These are phyloP conservation scores for Chaetodon trifasciatus DNA, from an alignment of 2,797 vertebrate genomes.

Conservation along the genomic window DNA sequence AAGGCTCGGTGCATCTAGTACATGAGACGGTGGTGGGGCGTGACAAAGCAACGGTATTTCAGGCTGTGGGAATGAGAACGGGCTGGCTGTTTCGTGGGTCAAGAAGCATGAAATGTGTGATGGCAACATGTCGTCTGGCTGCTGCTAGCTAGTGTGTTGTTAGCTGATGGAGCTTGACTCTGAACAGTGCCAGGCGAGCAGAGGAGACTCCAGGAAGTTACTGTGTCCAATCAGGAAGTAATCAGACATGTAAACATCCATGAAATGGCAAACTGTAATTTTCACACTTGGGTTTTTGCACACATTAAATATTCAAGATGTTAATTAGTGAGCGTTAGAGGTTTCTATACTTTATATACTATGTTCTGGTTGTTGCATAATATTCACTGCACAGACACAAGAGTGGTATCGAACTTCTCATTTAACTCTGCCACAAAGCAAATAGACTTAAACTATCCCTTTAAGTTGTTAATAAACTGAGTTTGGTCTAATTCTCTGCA, in stretches of 20 bases:
- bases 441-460: not conserved
- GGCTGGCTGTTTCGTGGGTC: not conserved
- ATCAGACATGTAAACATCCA: not conserved
- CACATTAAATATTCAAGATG: not conserved
- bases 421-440: not conserved
- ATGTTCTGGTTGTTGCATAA: not conserved
- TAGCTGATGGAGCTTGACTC: not conserved
- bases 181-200: not conserved
- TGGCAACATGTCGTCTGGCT: not conserved
- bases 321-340: not conserved
- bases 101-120: not conserved
- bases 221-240: not conserved
- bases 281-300: not conserved
- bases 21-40: too few relatives aligned
- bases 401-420: not conserved
- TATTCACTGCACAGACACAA: too few relatives aligned
- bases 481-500: not conserved
- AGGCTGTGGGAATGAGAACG: too few relatives aligned
- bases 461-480: not conserved
- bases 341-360: not conserved
- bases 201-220: not conserved
- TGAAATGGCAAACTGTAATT: not conserved
- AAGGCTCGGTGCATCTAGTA: too few relatives aligned
- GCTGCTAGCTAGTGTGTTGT: not conserved
- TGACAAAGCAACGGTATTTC: too few relatives aligned